phyloP scores from a whole-genome alignment of 1,140 invertebrate species.

The Drosophila micromelanica region DNA sequence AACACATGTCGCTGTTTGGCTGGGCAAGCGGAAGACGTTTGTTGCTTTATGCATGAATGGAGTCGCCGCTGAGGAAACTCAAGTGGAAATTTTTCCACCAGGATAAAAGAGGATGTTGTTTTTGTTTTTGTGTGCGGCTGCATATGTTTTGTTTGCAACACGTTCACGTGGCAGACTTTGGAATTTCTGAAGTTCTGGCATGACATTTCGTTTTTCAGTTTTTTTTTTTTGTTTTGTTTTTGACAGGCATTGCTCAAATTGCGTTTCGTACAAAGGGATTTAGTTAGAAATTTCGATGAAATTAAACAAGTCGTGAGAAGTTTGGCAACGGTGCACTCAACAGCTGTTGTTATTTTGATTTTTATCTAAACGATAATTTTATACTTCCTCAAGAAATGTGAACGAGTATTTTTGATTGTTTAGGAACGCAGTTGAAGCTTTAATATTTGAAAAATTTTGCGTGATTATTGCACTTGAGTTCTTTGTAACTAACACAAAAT shows the following conservation, averaged over 20 bases:
- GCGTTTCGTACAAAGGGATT: conserved; percentile 24
- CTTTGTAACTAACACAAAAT: not conserved
- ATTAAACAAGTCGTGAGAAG: conserved; percentile 5
- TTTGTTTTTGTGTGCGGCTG: conserved; percentile 27
- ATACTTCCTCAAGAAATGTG: no score
- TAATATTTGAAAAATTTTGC: not conserved
- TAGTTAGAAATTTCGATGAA: conserved; percentile 12
- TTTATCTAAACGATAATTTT: conserved; percentile 1
- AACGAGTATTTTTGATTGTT: no score
- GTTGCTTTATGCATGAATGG: conserved; percentile 61
- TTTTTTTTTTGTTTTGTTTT: conserved; percentile 29
- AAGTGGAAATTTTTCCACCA: conserved; percentile 74
- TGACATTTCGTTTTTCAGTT: conserved; percentile 69
- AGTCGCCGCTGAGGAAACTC: conserved; percentile 54
- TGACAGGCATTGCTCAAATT: conserved; percentile 60
- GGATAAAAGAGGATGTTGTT: conserved; percentile 45
- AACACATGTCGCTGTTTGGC: conserved; percentile 68
- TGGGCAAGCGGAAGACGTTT: conserved; percentile 67
- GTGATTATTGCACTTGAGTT: not conserved
- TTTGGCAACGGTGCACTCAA: conserved; percentile 33
- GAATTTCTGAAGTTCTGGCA: conserved; percentile 45
- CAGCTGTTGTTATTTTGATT: conserved; percentile 33
- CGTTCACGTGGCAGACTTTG: conserved; percentile 55
- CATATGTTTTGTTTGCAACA: conserved; percentile 73
- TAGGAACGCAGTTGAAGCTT: no score